Evolutionary conservation across 1,140 invertebrate genomes (phyloP), one percentile per base, ranked within the genome.

Genomic region (Pseudoatta argentina): DNA sequence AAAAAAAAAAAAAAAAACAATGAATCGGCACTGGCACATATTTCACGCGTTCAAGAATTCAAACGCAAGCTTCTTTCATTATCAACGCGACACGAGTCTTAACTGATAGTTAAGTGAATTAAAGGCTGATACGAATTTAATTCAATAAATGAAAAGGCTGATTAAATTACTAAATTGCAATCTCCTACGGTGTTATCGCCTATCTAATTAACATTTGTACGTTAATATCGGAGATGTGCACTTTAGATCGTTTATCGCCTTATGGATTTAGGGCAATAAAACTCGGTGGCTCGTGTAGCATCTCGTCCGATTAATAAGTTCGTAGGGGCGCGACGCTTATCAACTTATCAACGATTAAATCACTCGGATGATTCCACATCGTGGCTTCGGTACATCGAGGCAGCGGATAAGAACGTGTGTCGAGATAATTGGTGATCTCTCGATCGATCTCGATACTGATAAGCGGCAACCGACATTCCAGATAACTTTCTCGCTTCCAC

Each of bases 381-480:
- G 5, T n/a, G 55, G 51, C 51, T 18, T 21, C 51, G 75, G 53
- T 79, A 85, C 66, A 48, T 64, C 3, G 44, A 18, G 18, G 30
- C 44, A 14, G 6, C 48, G 79, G 78, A 18, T 87, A 89, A 85
- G 59, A 67, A 83, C 76, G 55, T 55, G 85, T 69, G 71, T 85
- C 44, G 75, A 75, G 71, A 89, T 87, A 89, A 90, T 89, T 89
- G 88, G 48, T 85, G 66, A 86, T 87, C 72, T 87, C 88, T 57
- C 78, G 66, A 89, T 90, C 85, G 85, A 89, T 87, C 75, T 59
- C 34, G 59, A 34, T 39, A 7, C 6, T 39, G 89, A 90, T 90
- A 90, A 55, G 44, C 27, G 30, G 30, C 51, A 34, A 34, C 63
- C 77, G 81, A 73, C 64, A 55, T 53, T 27, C 81, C 30, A 34